These are phyloP conservation scores for Taeniopygia guttata DNA, from an alignment of 2,797 vertebrate species.

Conservation along the genomic window DNA sequence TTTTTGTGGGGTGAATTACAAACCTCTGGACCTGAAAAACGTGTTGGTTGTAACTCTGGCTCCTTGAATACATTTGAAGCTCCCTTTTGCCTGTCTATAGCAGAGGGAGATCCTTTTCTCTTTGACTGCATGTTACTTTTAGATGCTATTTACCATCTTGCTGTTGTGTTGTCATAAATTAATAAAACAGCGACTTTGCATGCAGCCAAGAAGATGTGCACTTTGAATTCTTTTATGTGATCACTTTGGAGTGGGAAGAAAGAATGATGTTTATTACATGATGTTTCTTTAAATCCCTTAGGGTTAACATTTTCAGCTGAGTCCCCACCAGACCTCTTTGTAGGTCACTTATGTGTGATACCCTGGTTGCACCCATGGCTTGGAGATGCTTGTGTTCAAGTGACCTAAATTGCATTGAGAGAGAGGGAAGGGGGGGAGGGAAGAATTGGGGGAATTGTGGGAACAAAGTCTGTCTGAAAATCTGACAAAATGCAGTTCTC, in stretches of 20 bases:
- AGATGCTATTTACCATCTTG: constrained; percentile 18
- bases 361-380: constrained; percentile 2
- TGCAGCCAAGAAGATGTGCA: not conserved
- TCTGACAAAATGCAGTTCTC: not conserved
- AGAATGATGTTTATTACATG: not conserved
- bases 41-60: not conserved
- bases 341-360: constrained; percentile 22
- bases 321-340: not conserved
- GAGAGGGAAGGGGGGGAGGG: not conserved
- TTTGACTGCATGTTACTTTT: not conserved
- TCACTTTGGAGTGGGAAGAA: not conserved
- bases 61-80: not conserved
- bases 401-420: constrained; percentile 40
- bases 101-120: not conserved
- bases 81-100: not conserved
- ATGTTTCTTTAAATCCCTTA: constrained; percentile 31
- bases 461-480: not conserved
- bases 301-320: constrained; percentile 1
- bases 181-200: not conserved
- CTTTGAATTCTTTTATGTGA: constrained; percentile 9
- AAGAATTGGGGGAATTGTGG: not conserved
- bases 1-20: not conserved
- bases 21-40: not conserved
- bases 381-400: constrained; percentile 14
- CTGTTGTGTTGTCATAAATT: constrained; percentile 51